Percentiles rank a stretch among this genome's conserved stretches.
Conservation (phyloP, 2,113 vertebrate genomes). For the Phaethon lepturus region DNA sequence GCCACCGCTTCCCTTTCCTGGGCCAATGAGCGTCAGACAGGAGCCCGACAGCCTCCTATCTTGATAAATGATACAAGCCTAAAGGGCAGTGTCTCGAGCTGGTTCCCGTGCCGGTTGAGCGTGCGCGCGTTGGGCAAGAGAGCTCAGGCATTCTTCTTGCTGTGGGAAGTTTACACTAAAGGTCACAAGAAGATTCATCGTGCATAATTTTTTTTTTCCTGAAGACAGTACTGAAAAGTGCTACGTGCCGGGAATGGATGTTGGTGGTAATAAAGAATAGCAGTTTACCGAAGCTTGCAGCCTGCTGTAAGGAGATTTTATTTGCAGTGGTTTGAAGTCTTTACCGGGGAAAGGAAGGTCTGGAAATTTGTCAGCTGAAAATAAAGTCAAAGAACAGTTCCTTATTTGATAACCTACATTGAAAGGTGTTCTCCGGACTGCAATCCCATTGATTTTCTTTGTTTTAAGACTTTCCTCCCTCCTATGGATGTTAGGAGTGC, state of each 20-base stretch:
- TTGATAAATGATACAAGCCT: slow-evolving; percentile 28
- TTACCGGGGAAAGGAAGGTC: not conserved
- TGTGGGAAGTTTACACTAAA: slow-evolving; percentile 25
- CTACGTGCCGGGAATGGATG: not conserved
- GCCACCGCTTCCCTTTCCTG: not conserved
- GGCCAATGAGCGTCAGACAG: not conserved
- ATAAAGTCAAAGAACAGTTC: not conserved
- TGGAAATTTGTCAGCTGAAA: not conserved
- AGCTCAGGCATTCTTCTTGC: not conserved
- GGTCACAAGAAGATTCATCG: slow-evolving; percentile 29
- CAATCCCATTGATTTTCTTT: not conserved
- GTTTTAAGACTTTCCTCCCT: not conserved
- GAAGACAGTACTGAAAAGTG: not conserved
- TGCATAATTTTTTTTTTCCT: not conserved
- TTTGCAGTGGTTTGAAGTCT: not conserved
- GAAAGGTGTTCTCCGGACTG: not conserved
- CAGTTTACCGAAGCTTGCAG: not conserved
- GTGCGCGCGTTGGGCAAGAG: not conserved
- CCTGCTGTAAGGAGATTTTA: not conserved
- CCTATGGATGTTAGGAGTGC: no score
- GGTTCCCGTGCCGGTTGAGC: not conserved
- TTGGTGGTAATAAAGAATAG: not conserved
- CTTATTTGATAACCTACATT: not conserved
- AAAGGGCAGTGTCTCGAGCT: slow-evolving; percentile 14
- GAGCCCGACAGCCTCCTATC: slow-evolving; percentile 3